These are phyloP conservation scores for Leucoraja erinaceus DNA, from an alignment of 2,113 vertebrate genomes.

Conservation along the genomic window DNA sequence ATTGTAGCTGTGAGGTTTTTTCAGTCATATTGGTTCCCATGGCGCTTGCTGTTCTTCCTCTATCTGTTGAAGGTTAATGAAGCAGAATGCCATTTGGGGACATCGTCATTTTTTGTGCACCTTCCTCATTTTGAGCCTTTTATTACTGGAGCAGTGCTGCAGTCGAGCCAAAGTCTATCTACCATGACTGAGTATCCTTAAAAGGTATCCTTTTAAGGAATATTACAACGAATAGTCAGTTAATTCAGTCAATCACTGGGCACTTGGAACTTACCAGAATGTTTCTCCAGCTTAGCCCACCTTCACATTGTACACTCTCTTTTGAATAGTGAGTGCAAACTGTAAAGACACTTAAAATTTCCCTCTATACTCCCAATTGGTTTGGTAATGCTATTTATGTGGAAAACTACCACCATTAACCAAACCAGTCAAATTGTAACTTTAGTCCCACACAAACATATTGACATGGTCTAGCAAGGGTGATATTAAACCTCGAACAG, in stretches of 20 bases:
- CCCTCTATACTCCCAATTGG: background rate
- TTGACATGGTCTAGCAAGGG: background rate
- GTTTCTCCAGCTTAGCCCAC: background rate
- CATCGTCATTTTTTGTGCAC: background rate
- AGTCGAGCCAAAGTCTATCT: background rate
- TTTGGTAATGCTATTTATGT: background rate
- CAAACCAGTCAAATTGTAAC: background rate
- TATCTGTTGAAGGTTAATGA: conserved; percentile 16
- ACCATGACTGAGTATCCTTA: background rate
- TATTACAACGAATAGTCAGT: background rate
- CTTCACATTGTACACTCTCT: background rate
- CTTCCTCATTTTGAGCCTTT: background rate
- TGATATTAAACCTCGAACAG: background rate
- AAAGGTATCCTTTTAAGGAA: no score
- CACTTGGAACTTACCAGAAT: background rate
- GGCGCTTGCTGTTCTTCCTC: background rate
- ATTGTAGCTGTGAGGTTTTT: background rate
- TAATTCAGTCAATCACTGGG: background rate
- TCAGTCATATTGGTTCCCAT: conserved; percentile 3
- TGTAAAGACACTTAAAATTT: background rate
- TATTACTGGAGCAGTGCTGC: background rate
- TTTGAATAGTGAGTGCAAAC: background rate
- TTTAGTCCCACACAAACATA: background rate
- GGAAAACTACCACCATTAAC: background rate
- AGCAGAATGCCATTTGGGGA: background rate